Evolutionary conservation across 2,888 invertebrate species (phyloP).

Genomic region (Petrophora chlorosata): DNA sequence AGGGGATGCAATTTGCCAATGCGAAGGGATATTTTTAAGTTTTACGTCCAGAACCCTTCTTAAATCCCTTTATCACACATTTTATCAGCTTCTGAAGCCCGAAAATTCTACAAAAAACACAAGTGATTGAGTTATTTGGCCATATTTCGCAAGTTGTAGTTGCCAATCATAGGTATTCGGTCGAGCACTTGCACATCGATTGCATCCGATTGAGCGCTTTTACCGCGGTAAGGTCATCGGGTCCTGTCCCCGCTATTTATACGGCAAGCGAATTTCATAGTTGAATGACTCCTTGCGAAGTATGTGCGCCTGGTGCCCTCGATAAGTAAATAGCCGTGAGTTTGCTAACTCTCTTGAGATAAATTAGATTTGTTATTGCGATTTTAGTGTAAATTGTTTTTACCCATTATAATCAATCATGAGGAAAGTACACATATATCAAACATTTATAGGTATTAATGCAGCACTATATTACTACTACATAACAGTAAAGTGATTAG

Average conservation of each 20-base stretch:
- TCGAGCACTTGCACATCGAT: constrained; percentile 70
- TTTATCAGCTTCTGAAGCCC: not conserved
- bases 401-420: no score
- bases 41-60: constrained; percentile 39
- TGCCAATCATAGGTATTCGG: constrained; percentile 23
- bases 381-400: no score
- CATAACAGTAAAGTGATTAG: no score
- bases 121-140: not conserved
- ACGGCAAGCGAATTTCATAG: constrained; percentile 49
- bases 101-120: not conserved
- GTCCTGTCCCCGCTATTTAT: constrained; percentile 64
- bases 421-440: no score
- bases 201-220: constrained; percentile 71
- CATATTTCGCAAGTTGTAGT: constrained; percentile 25
- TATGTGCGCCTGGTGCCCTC: constrained; percentile 33
- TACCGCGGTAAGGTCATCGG: constrained; percentile 67
- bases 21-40: constrained; percentile 76
- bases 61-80: constrained; percentile 13
- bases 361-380: no score
- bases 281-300: constrained; percentile 42
- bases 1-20: constrained; percentile 81
- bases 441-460: no score
- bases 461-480: no score
- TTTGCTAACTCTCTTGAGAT: no score
- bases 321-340: constrained; percentile 9